Percentiles rank a stretch among this genome's conserved stretches.
Conservation (phyloP, 2,888 invertebrate genomes). For the Stomorhina lunata region DNA sequence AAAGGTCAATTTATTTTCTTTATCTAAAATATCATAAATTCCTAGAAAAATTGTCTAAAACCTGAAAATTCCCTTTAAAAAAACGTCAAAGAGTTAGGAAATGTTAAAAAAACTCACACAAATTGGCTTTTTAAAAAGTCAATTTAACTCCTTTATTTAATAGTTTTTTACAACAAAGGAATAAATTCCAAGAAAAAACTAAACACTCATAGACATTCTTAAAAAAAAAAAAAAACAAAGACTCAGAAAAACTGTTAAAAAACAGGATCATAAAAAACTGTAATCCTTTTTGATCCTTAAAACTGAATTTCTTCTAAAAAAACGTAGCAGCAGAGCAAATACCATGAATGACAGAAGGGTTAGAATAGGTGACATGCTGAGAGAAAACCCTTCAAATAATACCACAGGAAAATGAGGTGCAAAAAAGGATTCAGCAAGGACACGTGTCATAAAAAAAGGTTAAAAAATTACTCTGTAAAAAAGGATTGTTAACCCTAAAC, state of each 20-base stretch:
- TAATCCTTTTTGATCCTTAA: conserved; percentile 54
- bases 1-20: conserved; percentile 46
- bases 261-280: not conserved
- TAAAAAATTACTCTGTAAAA: conserved; percentile 19
- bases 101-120: too few species aligned
- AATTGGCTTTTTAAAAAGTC: conserved; percentile 39
- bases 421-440: conserved; percentile 47
- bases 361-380: not conserved
- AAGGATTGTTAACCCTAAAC: conserved; percentile 23
- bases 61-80: too few species aligned
- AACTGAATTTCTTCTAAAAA: conserved; percentile 57
- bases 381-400: conserved; percentile 32
- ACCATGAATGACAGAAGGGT: not conserved
- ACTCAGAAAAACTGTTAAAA: conserved; percentile 6
- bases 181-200: conserved; percentile 23
- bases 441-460: conserved; percentile 50
- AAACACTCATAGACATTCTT: not conserved
- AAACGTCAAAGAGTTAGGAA: too few species aligned
- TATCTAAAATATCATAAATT: too few species aligned
- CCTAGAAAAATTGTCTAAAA: too few species aligned
- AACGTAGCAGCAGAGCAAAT: conserved; percentile 19
- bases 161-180: not conserved
- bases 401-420: conserved; percentile 43
- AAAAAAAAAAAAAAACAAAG: not conserved
- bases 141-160: conserved; percentile 35